phyloP scores from a whole-genome alignment of 2,113 vertebrate species.

The Pseudorasbora parva region DNA sequence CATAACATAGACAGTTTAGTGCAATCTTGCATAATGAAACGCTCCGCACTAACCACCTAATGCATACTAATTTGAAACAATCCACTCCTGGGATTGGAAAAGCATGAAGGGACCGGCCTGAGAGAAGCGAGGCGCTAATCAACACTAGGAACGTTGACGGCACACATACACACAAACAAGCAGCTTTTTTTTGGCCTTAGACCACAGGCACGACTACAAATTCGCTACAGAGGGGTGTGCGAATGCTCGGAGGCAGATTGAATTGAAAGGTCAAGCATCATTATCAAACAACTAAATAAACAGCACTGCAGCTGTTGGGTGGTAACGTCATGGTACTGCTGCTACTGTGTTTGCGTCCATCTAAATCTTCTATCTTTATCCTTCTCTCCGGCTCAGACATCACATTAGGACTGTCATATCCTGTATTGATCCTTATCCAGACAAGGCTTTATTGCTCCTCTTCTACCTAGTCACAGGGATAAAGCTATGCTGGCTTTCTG shows the following conservation, averaged over 20 bases:
- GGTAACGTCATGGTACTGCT: not conserved
- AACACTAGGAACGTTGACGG: slow-evolving; percentile 3
- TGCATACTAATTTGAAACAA: slow-evolving; percentile 79
- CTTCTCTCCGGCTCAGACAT: slow-evolving; percentile 35
- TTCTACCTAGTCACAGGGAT: slow-evolving; percentile 66
- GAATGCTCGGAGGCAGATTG: slow-evolving; percentile 50
- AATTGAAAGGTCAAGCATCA: slow-evolving; percentile 61
- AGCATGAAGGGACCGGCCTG: slow-evolving; percentile 63
- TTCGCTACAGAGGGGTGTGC: slow-evolving; percentile 16
- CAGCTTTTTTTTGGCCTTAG: slow-evolving; percentile 23
- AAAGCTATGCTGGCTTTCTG: slow-evolving; percentile 71
- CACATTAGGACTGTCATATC: slow-evolving; percentile 79
- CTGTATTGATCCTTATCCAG: slow-evolving; percentile 75
- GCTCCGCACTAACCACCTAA: slow-evolving; percentile 75
- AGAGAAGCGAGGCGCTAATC: slow-evolving; percentile 30
- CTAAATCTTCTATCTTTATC: slow-evolving; percentile 43
- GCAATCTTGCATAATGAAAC: slow-evolving; percentile 79
- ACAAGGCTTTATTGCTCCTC: slow-evolving; percentile 71
- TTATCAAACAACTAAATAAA: slow-evolving; percentile 59
- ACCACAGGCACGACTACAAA: slow-evolving; percentile 9
- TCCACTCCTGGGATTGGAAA: slow-evolving; percentile 72
- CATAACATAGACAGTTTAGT: slow-evolving; percentile 78
- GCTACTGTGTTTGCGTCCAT: slow-evolving; percentile 8
- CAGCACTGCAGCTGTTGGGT: slow-evolving; percentile 64
- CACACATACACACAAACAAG: slow-evolving; percentile 35